Base-by-base conservation (phyloP, 2,888 invertebrate genomes). In the Gisinianus flammeolus region DNA sequence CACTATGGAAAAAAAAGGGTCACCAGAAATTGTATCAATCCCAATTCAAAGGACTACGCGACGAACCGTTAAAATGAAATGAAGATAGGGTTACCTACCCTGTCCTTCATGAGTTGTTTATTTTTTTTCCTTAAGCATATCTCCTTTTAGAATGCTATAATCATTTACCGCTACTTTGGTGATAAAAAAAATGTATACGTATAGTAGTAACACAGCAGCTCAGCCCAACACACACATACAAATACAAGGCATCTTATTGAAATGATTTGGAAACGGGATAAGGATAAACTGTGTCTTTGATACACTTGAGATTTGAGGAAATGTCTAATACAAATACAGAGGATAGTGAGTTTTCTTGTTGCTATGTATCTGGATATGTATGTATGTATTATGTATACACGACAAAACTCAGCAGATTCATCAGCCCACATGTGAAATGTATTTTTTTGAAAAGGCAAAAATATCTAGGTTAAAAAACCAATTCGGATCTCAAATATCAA, bases 21-120 rank as follows among this genome's bases (percentile, higher is more conserved):
- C 76, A 76, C 76, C 76, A 56, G 67, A 76, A 76, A 76, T 76
- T 76, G 76, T 76, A 70, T 76, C 70, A 76, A 76, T 76, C 56
- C 26, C 5, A 68, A 33, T 70, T 62, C 79, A 78, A 79, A 79
- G 74, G 74, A 68, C 76, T 80, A 81, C 82, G 84, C 76, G 84
- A 84, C 82, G 84, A 83, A 84, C 84, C 84, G 84, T 84, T 84
- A 84, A 83, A 81, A 81, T 80, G 78, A 77, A 82, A 80, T 81
- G 79, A 79, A 74, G 84, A 84, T 84, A 82, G 83, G 84, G 84
- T 84, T 84, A 83, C 83, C 74, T 74, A 62, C 68, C 69, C 67
- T 73, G 35, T 69, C 44, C 58, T 68, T 58, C 62, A 74, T 67
- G 62, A 68, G 72, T 74, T 78, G 78, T 73, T 73, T 73, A 73